Evolutionary conservation across 2,888 invertebrate genomes (phyloP), one percentile per base, ranked within the genome.

Genomic region (Chromoteleia sp.): DNA sequence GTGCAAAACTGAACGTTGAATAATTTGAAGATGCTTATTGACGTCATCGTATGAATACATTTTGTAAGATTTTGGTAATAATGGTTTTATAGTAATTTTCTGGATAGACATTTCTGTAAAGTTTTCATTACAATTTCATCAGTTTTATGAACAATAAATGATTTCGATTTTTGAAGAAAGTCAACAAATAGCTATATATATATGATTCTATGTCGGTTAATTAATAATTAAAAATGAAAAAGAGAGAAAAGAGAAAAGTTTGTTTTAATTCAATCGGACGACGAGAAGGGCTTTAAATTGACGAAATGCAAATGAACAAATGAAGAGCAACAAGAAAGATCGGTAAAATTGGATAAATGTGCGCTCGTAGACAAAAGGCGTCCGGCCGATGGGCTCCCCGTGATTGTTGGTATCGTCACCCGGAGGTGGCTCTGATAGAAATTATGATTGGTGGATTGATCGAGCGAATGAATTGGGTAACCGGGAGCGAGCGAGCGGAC

Each of bases 391-490:
- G 84, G 87, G 86, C 82, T 68, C 82, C 79, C 76, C 83, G 80
- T 87, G 88, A 89, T 88, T 88, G 88, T 87, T 88, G 88, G 84
- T 88, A 90, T 91, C 90, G 91, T 91, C 91, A 91, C 91, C 89
- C 91, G 90, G 89, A 91, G 91, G 91, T 91, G 91, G 88, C 91
- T 91, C 90, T 91, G 90, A 91, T 90, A 89, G 87, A 89, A 90
- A 91, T 91, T 91, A 91, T 91, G 91, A 91, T 91, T 91, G 91
- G 91, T 86, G 89, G 88, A 88, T 88, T 89, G 89, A 86, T 88
- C 82, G 84, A 85, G 82, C 77, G 82, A 84, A 71, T 81, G 82
- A 82, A 81, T 83, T 83, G 81, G 82, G 70, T 70, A 33, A 75
- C 71, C 84, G 63, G 80, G 79, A 39, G 14, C 5, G 67, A 76